These are phyloP conservation scores for Anniella stebbinsi DNA, from an alignment of 2,797 vertebrate species.

Conservation along the genomic window DNA sequence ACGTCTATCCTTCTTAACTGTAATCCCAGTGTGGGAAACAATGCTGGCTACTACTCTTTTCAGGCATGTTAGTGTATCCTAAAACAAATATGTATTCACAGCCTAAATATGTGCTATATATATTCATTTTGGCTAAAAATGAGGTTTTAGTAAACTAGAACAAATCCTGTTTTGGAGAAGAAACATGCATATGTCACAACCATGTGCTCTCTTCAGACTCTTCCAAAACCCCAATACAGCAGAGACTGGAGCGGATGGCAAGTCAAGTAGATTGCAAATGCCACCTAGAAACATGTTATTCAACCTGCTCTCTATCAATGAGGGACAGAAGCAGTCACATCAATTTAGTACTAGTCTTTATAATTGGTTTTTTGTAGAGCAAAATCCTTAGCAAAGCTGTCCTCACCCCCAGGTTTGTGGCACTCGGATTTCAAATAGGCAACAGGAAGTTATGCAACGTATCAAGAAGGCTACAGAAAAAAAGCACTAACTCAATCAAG, in stretches of 20 bases:
- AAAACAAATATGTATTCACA: background rate
- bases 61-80: background rate
- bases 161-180: background rate
- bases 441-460: background rate
- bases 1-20: background rate
- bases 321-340: background rate
- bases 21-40: constrained; percentile 12
- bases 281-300: background rate
- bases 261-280: background rate
- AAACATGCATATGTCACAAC: background rate
- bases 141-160: background rate
- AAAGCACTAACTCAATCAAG: background rate
- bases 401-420: background rate
- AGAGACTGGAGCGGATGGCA: background rate
- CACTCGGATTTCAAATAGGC: background rate
- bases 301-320: background rate
- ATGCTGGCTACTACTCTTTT: constrained; percentile 34
- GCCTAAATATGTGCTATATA: background rate
- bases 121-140: background rate
- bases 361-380: background rate
- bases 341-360: background rate
- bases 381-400: background rate
- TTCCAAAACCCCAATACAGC: background rate
- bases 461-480: background rate
- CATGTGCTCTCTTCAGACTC: background rate